Evolutionary conservation across 2,888 invertebrate genomes (phyloP), one percentile per base, ranked within the genome.

Genomic region (Strigamia transsilvanica): DNA sequence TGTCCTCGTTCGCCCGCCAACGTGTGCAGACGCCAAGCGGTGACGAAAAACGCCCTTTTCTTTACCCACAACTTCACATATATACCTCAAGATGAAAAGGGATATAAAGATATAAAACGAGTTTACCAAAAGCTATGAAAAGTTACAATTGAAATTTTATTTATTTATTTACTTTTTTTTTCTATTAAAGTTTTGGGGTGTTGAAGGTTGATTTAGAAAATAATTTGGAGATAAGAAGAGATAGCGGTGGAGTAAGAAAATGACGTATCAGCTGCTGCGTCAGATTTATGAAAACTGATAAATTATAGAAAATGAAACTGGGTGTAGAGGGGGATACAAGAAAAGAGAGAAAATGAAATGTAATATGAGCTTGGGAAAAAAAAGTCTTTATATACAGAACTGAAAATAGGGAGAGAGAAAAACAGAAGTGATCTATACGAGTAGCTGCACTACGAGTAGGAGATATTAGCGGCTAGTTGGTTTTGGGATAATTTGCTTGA

Each of bases 261-360:
- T 38, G 38, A 38, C 6, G 38, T 10, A 38, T 38, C 38, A 9
- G 38, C 9, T 38, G 38, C 10, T 9, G 38, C 10, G 38, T 38
- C 38, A 38, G 61, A 18, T 21, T 18, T 61, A 61, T 61, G 61
- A 61, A 61, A 21, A 61, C 23, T 61, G 23, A 61, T 21, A 61
- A 61, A 61, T 23, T 61, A 23, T 61, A 61, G 23, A 61, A 23
- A 61, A 61, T 61, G 61, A 61, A 61, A 23, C 18, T 23, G 61
- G 23, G 61, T 18, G 61, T 18, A 61, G 61, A 23, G 23, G 23
- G 61, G 23, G 61, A 61, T 21, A 18, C 18, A 61, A 21, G 61
- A 61, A 23, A 61, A 61, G 61, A 18, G 7, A 61, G 18, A 61
- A 21, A 61, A 61, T 61, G 23, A 61, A 18, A 10, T 61, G 18